Conservation (phyloP, 1,140 invertebrate species). For the Aphelenchoides fujianensis region DNA sequence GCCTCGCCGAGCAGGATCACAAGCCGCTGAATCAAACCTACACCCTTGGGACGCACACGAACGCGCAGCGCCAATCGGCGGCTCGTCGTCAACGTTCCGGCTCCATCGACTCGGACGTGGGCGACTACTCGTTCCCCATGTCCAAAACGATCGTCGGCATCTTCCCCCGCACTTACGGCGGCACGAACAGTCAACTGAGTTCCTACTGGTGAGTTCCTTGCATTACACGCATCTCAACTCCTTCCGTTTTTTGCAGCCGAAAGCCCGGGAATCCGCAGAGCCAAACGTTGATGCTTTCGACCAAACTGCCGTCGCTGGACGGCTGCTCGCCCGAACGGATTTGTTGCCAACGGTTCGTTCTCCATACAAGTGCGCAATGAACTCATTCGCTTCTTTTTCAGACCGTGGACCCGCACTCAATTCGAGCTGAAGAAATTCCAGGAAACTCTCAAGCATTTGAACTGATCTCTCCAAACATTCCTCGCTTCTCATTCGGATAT, state of each 20-base stretch:
- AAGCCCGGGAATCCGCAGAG: constrained; percentile 26
- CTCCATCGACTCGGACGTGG: constrained; percentile 38
- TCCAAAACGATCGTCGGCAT: background rate
- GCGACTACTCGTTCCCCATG: constrained; percentile 32
- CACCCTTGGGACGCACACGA: constrained; percentile 28
- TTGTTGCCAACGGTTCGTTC: constrained; percentile 37
- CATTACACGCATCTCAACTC: constrained; percentile 17
- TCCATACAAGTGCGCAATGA: too few relatives aligned
- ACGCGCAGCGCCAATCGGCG: background rate
- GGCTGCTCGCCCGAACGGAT: constrained; percentile 34
- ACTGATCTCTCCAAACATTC: background rate
- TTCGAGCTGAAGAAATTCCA: constrained; percentile 38
- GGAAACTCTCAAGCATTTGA: constrained; percentile 32
- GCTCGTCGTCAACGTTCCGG: constrained; percentile 28
- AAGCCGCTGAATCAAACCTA: constrained; percentile 41
- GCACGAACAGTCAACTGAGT: background rate
- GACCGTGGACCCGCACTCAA: constrained; percentile 31
- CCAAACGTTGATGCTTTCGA: constrained; percentile 22
- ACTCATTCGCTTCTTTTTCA: too few relatives aligned
- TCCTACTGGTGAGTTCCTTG: constrained; percentile 26
- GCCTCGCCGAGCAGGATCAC: constrained; percentile 31
- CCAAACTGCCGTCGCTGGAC: constrained; percentile 38
- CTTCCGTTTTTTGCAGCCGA: constrained; percentile 27
- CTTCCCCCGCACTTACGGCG: constrained; percentile 8
- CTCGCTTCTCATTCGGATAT: background rate